Evolutionary conservation across 2,888 invertebrate species (phyloP), one percentile per base, ranked within the genome.

Genomic region (Formica aserva): DNA sequence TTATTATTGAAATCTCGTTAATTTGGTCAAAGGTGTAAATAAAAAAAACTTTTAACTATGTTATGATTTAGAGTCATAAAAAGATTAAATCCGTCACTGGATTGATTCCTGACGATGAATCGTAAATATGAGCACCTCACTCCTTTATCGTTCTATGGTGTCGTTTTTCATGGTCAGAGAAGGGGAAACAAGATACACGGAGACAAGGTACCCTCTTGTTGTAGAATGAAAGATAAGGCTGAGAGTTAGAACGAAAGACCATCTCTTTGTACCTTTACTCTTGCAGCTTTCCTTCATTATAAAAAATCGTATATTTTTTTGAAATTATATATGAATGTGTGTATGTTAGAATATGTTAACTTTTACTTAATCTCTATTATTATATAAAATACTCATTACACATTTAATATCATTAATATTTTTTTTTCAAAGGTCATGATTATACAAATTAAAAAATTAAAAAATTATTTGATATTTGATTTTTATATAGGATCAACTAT

Each of bases 141-240:
- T 41, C 29, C n/a, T 13, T 60, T 9, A 41, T 62, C 13, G 1
- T 74, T 62, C 3, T 8, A 29, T 22, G 52, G 52, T 52, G 22
- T 38, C 6, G 29, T 62, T 57, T 62, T 62, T 45, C n/a, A 9
- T 4, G 45, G 15, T 8, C 41, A 11, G 41, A 26, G n/a, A 29
- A 45, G 29, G 41, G 52, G 15, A 35, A 55, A 62, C 3, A n/a
- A 26, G 3, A 13, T 71, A 22, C n/a, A 52, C n/a, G 32, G 22
- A 71, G 35, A 55, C 32, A 71, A 71, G n/a, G 22, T 71, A 55
- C 11, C 22, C n/a, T 57, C 9, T 62, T 45, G 6, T 32, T 9
- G 6, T 45, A 8, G n/a, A 60, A 60, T 62, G 29, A 29, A 45
- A 75, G 15, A 75, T 75, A 75, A 75, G 45, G 11, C 32, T 45